Percentiles rank a stretch among this genome's conserved stretches.
Evolutionary conservation across 2,888 invertebrate genomes (phyloP).

Genomic region (Steinernema hermaphroditum): DNA sequence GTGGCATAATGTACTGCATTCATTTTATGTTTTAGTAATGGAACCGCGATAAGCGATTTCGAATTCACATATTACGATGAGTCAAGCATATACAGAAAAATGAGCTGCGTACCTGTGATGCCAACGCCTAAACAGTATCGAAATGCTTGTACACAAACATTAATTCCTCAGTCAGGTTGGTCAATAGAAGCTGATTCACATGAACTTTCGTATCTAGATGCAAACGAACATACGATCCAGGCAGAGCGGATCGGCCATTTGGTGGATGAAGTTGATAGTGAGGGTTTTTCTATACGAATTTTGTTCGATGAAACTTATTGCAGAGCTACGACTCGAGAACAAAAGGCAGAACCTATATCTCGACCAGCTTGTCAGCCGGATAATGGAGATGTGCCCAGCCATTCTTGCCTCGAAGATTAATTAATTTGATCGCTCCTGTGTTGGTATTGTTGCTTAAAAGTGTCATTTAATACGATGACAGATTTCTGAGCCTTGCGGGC

Average conservation of each 20-base stretch:
- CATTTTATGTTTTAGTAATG: background rate
- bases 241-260: slow-evolving; percentile 1
- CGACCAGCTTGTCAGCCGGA: slow-evolving; percentile 11
- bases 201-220: background rate
- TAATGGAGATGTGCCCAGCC: slow-evolving; percentile 26
- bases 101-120: slow-evolving; percentile 1
- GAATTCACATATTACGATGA: slow-evolving; percentile 18
- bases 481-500: background rate
- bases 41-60: slow-evolving; percentile 21
- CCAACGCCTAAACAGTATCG: slow-evolving; percentile 22
- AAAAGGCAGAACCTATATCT: slow-evolving; percentile 12
- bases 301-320: too few relatives aligned
- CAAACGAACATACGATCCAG: background rate
- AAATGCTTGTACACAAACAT: background rate
- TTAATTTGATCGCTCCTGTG: background rate
- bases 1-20: background rate
- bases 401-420: slow-evolving; percentile 4
- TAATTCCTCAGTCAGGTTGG: background rate
- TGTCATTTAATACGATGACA: background rate
- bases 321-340: slow-evolving; percentile 16
- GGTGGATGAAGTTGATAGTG: slow-evolving; percentile 14
- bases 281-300: background rate
- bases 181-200: background rate
- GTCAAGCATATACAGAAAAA: background rate
- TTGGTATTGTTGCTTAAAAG: background rate